Evolutionary conservation across 1,140 invertebrate genomes (phyloP), one percentile per base, ranked within the genome.

Genomic region (Oryctes rhinoceros): DNA sequence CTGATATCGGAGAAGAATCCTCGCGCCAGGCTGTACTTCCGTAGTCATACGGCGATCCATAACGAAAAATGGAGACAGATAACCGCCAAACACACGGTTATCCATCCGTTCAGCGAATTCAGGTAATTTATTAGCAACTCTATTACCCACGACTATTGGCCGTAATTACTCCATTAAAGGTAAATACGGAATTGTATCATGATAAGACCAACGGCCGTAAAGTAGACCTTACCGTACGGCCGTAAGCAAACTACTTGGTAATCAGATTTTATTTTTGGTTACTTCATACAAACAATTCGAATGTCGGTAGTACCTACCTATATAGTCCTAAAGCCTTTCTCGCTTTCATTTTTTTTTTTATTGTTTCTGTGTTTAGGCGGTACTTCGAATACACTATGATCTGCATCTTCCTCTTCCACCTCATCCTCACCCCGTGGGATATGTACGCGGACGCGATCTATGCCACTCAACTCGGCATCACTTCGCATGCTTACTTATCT

Each of bases 51-150:
- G 7, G 65, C 24, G 9, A 71, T 71, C 13, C 20, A 71, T 10
- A 71, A 4, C 11, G 65, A 71, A 13, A 71, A 37, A 71, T 71
- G 24, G 65, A 30, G 65, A 11, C 65, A 71, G 24, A 11, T 20
- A 71, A 30, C 13, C 11, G 18, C 24, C 35, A 71, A 71, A 71
- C 65, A 35, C 6, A 71, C 7, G 24, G 15, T 71, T 35, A 71
- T 71, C 18, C 65, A 71, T 71, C 65, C 65, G 6, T 71, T 71
- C 15, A 71, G 65, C 7, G 65, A 71, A 71, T 71, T 71, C 24
- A 71, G 65, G 65, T 71, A 71, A 30, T 30, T 1, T 30, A 30
- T 30, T 30, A 30, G 24, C 24, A 0, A 30, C 24, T 30, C 24
- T 30, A 30, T 2, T 30, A 2, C 2, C 24, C 24, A 30, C 2